Conservation (phyloP, 1,140 invertebrate genomes). For the Holcopasites calliopsidis region DNA sequence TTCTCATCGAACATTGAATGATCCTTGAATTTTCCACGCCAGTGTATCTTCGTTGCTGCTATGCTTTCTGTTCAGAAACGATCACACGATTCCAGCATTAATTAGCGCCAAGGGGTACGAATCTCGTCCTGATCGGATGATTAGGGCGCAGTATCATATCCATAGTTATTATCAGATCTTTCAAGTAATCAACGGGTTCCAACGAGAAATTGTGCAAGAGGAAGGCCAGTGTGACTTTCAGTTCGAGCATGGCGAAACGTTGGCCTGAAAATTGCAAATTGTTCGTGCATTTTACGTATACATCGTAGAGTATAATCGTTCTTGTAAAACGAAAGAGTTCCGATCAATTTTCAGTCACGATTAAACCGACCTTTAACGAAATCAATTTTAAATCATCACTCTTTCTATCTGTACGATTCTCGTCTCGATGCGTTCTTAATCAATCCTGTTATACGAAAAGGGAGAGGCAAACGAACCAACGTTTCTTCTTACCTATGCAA, state of each 20-base stretch:
- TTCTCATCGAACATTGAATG: no score
- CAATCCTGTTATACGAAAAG: background rate
- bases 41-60: background rate
- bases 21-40: no score
- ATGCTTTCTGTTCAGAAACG: background rate
- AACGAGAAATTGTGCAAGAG: slow-evolving; percentile 84
- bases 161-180: slow-evolving; percentile 49
- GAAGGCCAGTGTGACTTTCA: slow-evolving; percentile 85
- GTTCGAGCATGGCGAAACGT: slow-evolving; percentile 89
- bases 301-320: no score
- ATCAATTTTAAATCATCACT: no score
- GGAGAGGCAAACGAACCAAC: background rate
- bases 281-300: background rate
- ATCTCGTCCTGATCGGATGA: slow-evolving; percentile 57
- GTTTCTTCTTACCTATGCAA: slow-evolving; percentile 80
- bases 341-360: no score
- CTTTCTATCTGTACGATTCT: background rate
- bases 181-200: slow-evolving; percentile 70
- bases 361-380: no score
- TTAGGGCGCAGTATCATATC: slow-evolving; percentile 69
- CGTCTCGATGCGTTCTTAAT: background rate
- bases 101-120: slow-evolving; percentile 51
- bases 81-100: background rate
- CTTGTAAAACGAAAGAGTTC: no score
- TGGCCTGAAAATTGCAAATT: slow-evolving; percentile 79